Conservation (phyloP, 2,797 vertebrate genomes). For the Mus minutoides region DNA sequence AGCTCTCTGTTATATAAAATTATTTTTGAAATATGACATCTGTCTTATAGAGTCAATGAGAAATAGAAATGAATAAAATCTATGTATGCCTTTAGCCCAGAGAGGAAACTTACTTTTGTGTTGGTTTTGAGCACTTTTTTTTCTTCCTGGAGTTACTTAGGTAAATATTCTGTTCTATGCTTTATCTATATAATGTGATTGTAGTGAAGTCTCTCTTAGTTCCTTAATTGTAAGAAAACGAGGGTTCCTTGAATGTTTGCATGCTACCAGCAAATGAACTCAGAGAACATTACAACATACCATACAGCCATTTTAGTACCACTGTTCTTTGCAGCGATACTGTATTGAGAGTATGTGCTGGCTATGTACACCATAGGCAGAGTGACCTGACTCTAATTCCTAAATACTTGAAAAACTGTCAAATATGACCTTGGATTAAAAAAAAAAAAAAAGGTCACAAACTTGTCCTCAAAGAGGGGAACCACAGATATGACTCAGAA, state of each 20-base stretch:
- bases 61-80: not conserved
- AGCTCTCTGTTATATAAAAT: not conserved
- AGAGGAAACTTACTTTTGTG: not conserved
- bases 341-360: slow-evolving; percentile 70
- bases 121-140: not conserved
- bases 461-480: slow-evolving; percentile 54
- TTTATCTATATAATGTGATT: slow-evolving; percentile 43
- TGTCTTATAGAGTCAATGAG: not conserved
- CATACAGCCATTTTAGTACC: slow-evolving; percentile 67
- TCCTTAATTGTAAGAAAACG: slow-evolving; percentile 35
- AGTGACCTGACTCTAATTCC: slow-evolving; percentile 79
- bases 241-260: slow-evolving; percentile 65
- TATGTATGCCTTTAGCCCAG: not conserved
- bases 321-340: slow-evolving; percentile 78
- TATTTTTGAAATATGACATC: not conserved
- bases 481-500: slow-evolving; percentile 18
- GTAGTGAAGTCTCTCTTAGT: not conserved
- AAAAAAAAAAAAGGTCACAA: not conserved
- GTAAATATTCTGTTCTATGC: not conserved
- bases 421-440: not conserved
- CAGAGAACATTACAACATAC: slow-evolving; percentile 77
- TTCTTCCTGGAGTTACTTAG: not conserved
- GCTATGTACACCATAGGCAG: slow-evolving; percentile 69
- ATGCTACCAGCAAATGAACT: slow-evolving; percentile 75
- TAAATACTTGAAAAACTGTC: slow-evolving; percentile 66